Evolutionary conservation across 2,888 invertebrate genomes (phyloP), one percentile per base, ranked within the genome.

Genomic region (Calameuta pallipes): DNA sequence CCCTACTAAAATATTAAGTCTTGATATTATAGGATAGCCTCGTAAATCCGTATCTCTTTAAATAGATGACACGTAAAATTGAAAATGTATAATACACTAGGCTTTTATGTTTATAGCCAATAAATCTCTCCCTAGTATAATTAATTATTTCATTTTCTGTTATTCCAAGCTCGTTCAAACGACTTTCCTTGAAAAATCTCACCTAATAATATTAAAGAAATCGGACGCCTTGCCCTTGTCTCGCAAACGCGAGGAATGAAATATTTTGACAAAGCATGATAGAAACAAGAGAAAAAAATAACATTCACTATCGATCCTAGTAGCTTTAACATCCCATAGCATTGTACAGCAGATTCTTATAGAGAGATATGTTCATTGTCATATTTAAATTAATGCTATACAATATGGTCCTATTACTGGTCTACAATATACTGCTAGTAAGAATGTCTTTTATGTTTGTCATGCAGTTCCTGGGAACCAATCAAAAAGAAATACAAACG

Each of bases 321-420:
- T 9, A 56, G 9, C 9, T 23, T 56, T 56, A 56, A 56, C 56
- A 56, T 56, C 9, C 9, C 23, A 56, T 56, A 56, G 56, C 56
- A 56, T 56, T 56, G 23, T 56, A 56, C 56, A 56, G 56, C 71
- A 31, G 9, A 33, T 71, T 34, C 15, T 71, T 71, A 71, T 31
- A 71, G 71, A 71, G 71, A 71, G 71, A 71, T 71, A 71, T 71
- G 71, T 71, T 71, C 71, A 33, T 33, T 71, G 13, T 71, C 33
- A 33, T 33, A 70, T 70, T 70, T 23, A 33, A 33, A 15, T 71
- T 71, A 34, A 31, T 31, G 71, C 71, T 71, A 33, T 33, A 33
- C 36, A 36, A 36, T 34, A 71, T 34, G 71, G 33, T 31, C 33
- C 34, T 30, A 71, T 71, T 71, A 71, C 71, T 33, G 71, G 6